These are phyloP conservation scores for Sebastes nivosus DNA, from an alignment of 2,797 vertebrate genomes.

Conservation along the genomic window DNA sequence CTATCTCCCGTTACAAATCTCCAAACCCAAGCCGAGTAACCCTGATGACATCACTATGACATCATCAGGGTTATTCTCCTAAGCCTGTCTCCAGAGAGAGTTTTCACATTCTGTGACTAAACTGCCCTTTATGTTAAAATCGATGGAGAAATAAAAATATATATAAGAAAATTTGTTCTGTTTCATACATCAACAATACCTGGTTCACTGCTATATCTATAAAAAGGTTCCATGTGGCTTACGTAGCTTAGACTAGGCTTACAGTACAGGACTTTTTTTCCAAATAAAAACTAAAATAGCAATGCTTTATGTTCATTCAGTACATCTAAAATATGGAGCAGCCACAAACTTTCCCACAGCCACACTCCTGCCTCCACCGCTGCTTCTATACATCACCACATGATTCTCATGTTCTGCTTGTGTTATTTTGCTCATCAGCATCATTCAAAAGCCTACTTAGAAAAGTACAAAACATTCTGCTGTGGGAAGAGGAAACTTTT, in stretches of 20 bases:
- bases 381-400: neutral
- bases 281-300: neutral
- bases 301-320: neutral
- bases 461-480: constrained; percentile 22
- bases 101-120: neutral
- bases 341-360: constrained; percentile 38
- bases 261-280: neutral
- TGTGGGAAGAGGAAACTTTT: constrained; percentile 34
- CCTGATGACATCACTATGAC: neutral
- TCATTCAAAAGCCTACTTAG: neutral
- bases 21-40: neutral
- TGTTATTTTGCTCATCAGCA: neutral
- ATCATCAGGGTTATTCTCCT: neutral
- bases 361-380: neutral
- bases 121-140: neutral
- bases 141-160: neutral
- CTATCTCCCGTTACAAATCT: neutral
- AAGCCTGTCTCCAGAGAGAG: neutral
- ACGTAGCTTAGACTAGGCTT: neutral
- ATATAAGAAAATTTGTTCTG: neutral
- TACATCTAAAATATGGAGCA: neutral
- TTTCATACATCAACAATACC: neutral
- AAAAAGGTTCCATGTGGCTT: neutral
- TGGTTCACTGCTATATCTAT: neutral
- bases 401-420: neutral